Evolutionary conservation across 2,113 vertebrate species (phyloP).

Genomic region (Hoplias malabaricus): DNA sequence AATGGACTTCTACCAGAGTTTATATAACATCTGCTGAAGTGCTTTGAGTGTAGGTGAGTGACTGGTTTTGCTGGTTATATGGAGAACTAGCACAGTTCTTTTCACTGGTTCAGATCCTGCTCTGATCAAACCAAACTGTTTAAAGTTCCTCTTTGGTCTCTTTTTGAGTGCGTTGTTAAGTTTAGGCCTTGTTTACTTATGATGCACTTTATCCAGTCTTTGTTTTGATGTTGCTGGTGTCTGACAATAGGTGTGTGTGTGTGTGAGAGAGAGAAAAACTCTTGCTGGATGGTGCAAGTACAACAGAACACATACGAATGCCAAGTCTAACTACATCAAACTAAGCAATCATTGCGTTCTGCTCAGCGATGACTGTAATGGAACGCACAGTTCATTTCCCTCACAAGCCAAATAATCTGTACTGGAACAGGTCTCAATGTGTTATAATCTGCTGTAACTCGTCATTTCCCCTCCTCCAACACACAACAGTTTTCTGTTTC

Average conservation of each 20-base stretch:
- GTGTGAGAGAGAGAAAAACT: constrained; percentile 57
- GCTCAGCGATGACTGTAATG: constrained; percentile 26
- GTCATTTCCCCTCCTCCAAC: constrained; percentile 42
- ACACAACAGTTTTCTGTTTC: constrained; percentile 58
- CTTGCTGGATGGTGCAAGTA: constrained; percentile 54
- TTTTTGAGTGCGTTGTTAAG: constrained; percentile 50
- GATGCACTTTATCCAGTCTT: constrained; percentile 72
- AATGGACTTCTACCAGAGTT: neutral
- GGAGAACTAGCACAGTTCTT: neutral
- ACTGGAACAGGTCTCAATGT: constrained; percentile 66
- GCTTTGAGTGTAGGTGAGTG: neutral
- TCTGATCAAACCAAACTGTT: neutral
- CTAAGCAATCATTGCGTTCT: neutral
- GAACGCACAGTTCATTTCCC: constrained; percentile 34
- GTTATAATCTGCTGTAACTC: constrained; percentile 13
- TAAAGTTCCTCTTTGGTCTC: neutral
- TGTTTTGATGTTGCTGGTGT: constrained; percentile 2
- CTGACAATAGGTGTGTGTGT: constrained; percentile 57
- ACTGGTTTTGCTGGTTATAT: neutral
- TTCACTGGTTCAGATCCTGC: neutral
- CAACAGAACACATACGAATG: constrained; percentile 52
- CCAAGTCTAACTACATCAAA: neutral
- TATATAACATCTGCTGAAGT: neutral
- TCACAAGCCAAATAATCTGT: constrained; percentile 60
- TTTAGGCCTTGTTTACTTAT: constrained; percentile 65